Evolutionary conservation across 2,888 invertebrate genomes (phyloP), one percentile per base, ranked within the genome.

Genomic region (Bruchidius siliquastri): DNA sequence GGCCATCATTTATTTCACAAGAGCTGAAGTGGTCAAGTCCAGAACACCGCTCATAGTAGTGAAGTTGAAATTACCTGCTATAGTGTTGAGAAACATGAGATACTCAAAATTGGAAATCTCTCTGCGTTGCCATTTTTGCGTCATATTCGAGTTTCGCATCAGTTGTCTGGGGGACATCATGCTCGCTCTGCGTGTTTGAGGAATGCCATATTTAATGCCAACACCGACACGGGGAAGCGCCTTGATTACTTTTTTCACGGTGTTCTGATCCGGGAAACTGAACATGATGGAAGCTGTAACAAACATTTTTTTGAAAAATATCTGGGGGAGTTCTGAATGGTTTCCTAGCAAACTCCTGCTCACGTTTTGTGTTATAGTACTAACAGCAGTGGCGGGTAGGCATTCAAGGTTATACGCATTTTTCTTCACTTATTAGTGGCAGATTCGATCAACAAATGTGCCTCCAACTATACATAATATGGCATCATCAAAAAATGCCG

Each of bases 101-200:
- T 99, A 99, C 88, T 99, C 99, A 88, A 99, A 99, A 89, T 99
- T 99, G 77, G 98, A 98, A 83, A 99, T 99, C 88, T 99, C 99
- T 69, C 99, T 90, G 22, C 98, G 91, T 87, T 99, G 99, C 99
- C 99, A 99, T 87, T 98, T 96, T 88, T 98, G 97, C 71, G 98
- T 99, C 99, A 99, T 99, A 88, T 99, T 98, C 22, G 99, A 99
- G 89, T 97, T 96, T 83, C 98, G 93, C 96, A 99, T 99, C 82
- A 99, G 90, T 87, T 99, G 99, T 20, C 98, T 92, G 0, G 99
- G 98, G 0, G 98, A 96, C 96, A 99, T 99, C 94, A 99, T 95
- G 20, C 98, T 98, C 69, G 99, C 98, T 77, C 98, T 92, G 82
- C 96, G 92, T 77, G 97, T 97, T 89, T 99, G 99, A 72, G 97